Evolutionary conservation across 2,797 vertebrate genomes (phyloP).

Genomic region (Limnodromus scolopaceus): DNA sequence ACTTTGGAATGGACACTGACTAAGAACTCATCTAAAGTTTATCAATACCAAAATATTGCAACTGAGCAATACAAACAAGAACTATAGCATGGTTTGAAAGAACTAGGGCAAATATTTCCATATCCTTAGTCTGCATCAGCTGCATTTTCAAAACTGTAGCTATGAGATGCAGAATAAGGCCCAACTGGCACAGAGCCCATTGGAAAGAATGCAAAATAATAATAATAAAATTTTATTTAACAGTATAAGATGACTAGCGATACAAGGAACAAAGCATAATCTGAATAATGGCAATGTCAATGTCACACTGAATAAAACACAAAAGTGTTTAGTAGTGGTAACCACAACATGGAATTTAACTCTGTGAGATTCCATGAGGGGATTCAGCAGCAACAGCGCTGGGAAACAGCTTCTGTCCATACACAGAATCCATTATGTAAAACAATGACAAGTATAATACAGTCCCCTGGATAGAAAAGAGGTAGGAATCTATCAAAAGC

Average conservation of each 20-base stretch:
- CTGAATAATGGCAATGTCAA: not conserved
- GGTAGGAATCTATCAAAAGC: not conserved
- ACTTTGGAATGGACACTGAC: not conserved
- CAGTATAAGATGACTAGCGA: not conserved
- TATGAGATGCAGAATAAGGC: not conserved
- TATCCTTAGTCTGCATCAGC: not conserved
- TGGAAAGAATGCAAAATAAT: not conserved
- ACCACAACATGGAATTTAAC: slow-evolving; percentile 1
- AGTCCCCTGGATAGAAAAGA: not conserved
- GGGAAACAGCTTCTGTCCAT: not conserved
- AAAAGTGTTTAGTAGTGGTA: not conserved
- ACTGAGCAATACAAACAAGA: not conserved
- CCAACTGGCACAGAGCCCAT: not conserved
- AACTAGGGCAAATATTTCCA: not conserved
- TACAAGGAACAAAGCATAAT: not conserved
- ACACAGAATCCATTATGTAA: not conserved
- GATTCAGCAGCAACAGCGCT: not conserved
- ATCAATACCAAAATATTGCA: not conserved
- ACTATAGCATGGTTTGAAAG: not conserved
- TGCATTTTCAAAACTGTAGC: not conserved
- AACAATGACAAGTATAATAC: not conserved
- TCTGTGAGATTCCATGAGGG: not conserved
- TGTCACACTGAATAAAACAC: not conserved
- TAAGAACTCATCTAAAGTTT: not conserved
- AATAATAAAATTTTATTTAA: not conserved